Evolutionary conservation across 2,888 invertebrate species (phyloP), one percentile per base, ranked within the genome.

Genomic region (Mesochorus sp.): DNA sequence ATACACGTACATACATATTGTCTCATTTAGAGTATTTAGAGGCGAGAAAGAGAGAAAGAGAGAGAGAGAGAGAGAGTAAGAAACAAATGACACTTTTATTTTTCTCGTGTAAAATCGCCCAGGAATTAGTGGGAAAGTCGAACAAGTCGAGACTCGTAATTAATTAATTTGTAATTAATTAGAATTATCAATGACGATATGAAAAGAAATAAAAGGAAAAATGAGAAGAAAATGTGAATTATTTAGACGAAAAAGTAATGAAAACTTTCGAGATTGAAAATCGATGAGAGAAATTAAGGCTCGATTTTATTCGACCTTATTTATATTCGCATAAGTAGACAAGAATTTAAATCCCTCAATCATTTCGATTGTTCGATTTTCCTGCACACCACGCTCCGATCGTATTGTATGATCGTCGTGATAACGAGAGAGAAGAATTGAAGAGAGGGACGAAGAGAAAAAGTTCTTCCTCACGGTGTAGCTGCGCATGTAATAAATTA

Each of bases 321-420:
- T 71, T 71, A 76, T 34, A 76, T 76, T 64, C 73, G 53, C 67
- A 39, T 77, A 81, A 74, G 76, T 81, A 76, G 80, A 68, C 72
- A 67, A 66, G 64, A 81, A 80, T 77, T 78, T 59, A 59, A 73
- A 53, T 79, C 37, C 42, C 64, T 81, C 64, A 64, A 71, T 68
- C 64, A 64, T 26, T 76, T 79, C 74, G 76, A 59, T 47, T 39
- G 64, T 73, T 75, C 70, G 64, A 74, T 70, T 70, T 74, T 70
- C 51, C 62, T 57, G 49, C 64, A 31, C 34, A n/a, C n/a, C n/a
- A n/a, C 51, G 59, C 34, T 31, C 34, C 53, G 68, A 74, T 70
- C 78, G 78, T 70, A 67, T 74, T 66, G 10, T 51, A 14, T 37
- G 26, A 37, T 37, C n/a, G n/a, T n/a, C n/a, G n/a, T 31, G n/a